These are phyloP conservation scores for Kradibia gibbosae DNA, from an alignment of 1,140 invertebrate species.

Conservation along the genomic window DNA sequence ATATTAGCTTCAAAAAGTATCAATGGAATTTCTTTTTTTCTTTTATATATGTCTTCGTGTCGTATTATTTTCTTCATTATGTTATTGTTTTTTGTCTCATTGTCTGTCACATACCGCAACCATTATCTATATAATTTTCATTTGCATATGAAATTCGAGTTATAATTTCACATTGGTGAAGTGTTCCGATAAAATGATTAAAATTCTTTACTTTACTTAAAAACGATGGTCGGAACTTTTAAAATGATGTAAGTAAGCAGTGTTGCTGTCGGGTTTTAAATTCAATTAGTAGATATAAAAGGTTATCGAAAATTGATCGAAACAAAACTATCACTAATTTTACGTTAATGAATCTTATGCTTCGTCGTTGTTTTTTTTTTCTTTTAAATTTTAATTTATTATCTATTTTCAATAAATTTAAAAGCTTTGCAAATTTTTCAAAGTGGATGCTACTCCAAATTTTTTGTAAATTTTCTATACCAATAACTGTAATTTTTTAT, in stretches of 20 bases:
- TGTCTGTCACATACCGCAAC: no score
- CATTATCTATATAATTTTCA: neutral
- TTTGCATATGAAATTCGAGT: no score
- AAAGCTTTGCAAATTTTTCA: no score
- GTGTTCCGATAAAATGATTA: neutral
- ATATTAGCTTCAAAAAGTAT: conserved; percentile 1
- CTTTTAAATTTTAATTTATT: no score
- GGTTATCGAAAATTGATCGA: neutral
- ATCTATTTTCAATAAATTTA: no score
- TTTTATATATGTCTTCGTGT: neutral
- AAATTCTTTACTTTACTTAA: neutral
- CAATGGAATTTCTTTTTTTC: conserved; percentile 22
- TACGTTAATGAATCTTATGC: neutral
- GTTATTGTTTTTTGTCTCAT: neutral
- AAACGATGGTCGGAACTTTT: neutral
- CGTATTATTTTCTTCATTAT: conserved; percentile 8
- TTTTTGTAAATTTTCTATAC: no score
- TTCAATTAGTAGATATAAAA: conserved; percentile 1
- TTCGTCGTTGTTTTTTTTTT: neutral
- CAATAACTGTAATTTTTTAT: no score
- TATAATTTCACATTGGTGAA: no score
- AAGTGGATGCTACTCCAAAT: no score
- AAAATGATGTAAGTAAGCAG: neutral
- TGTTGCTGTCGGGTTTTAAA: neutral
- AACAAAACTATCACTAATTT: no score